phyloP scores from a whole-genome alignment of 2,888 invertebrate species.

The Agonopterix subpropinquella region DNA sequence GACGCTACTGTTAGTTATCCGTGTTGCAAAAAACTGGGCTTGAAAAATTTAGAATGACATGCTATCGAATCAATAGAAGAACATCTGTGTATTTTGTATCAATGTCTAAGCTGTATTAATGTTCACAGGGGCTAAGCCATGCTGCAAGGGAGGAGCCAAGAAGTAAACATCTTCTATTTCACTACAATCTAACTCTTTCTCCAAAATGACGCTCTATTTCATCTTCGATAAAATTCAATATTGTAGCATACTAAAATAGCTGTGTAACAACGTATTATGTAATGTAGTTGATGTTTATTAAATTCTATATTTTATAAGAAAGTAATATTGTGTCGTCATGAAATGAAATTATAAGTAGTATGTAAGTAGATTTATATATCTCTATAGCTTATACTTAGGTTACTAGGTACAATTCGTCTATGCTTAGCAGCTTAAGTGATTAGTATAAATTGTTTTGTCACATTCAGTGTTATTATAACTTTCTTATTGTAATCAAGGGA shows the following conservation, averaged over 20 bases:
- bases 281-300: slow-evolving; percentile 24
- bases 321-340: slow-evolving; percentile 43
- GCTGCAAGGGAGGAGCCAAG: slow-evolving; percentile 53
- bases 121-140: slow-evolving; percentile 57
- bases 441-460: slow-evolving; percentile 25
- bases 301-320: slow-evolving; percentile 25
- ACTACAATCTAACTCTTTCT: neutral
- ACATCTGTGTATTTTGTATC: neutral
- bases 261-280: slow-evolving; percentile 3
- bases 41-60: neutral
- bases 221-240: neutral
- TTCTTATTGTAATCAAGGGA: slow-evolving; percentile 23
- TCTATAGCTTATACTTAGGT: slow-evolving; percentile 11
- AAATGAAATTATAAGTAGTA: slow-evolving; percentile 30
- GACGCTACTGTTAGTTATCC: too few relatives aligned
- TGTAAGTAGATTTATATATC: slow-evolving; percentile 11
- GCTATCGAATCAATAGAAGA: neutral
- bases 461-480: slow-evolving; percentile 54
- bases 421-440: slow-evolving; percentile 24
- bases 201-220: slow-evolving; percentile 1
- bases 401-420: slow-evolving; percentile 21
- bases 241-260: neutral
- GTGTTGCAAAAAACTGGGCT: too few relatives aligned
- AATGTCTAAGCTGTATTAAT: slow-evolving; percentile 1
- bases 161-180: slow-evolving; percentile 25